Percentiles rank a stretch among this genome's conserved stretches.
Evolutionary conservation across 1,140 invertebrate genomes (phyloP).

Genomic region (Belonocnema kinseyi): DNA sequence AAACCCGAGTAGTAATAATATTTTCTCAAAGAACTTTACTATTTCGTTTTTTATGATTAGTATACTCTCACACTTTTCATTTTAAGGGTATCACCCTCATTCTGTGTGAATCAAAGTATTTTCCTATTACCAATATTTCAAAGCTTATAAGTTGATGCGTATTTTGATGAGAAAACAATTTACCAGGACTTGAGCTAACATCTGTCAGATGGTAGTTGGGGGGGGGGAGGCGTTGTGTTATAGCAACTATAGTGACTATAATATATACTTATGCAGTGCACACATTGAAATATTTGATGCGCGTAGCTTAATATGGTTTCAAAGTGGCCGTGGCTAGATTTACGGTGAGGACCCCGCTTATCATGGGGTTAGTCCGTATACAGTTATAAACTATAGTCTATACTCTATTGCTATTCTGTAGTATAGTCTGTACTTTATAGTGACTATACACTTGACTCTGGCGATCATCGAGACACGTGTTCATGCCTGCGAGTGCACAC

Average conservation of each 20-base stretch:
- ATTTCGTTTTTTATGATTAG: too few species aligned
- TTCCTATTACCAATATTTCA: neutral
- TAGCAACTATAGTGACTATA: slow-evolving; percentile 41
- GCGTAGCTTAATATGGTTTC: slow-evolving; percentile 56
- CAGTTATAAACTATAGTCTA: neutral
- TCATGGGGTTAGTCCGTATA: slow-evolving; percentile 47
- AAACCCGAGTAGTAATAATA: too few species aligned
- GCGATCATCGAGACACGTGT: slow-evolving; percentile 42
- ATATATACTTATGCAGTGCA: slow-evolving; percentile 30
- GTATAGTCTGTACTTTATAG: too few species aligned
- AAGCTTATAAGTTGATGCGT: neutral
- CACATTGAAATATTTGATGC: slow-evolving; percentile 51
- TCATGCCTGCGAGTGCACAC: slow-evolving; percentile 47
- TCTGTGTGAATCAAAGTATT: too few species aligned
- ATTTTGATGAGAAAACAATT: slow-evolving; percentile 45
- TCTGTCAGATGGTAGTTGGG: slow-evolving; percentile 46
- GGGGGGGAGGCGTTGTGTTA: neutral
- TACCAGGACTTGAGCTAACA: slow-evolving; percentile 53
- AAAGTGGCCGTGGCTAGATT: slow-evolving; percentile 52
- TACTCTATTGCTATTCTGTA: too few species aligned
- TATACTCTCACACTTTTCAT: too few species aligned
- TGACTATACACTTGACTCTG: neutral
- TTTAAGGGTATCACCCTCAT: too few species aligned
- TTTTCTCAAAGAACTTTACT: too few species aligned
- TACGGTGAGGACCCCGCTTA: slow-evolving; percentile 40